phyloP scores from a whole-genome alignment of 2,113 vertebrate genomes.

The Carassius gibelio region DNA sequence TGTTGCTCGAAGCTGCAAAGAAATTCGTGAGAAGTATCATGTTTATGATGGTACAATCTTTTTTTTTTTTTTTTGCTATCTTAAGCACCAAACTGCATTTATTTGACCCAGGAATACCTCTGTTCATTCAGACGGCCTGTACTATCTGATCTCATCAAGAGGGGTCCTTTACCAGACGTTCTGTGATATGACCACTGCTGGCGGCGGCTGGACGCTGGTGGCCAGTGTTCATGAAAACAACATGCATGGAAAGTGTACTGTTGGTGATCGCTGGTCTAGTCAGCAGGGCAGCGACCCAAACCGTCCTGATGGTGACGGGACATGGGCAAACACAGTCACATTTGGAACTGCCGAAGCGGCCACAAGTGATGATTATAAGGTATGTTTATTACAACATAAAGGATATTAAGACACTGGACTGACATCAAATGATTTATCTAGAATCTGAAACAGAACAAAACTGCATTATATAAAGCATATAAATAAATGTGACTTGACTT shows the following conservation, averaged over 20 bases:
- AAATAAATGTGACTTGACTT: too few species aligned
- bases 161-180: constrained; percentile 68
- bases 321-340: neutral
- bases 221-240: constrained; percentile 72
- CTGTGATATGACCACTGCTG: constrained; percentile 71
- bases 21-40: constrained; percentile 16
- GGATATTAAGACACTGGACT: neutral
- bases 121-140: constrained; percentile 41
- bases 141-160: constrained; percentile 30
- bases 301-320: neutral
- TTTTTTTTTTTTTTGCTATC: neutral
- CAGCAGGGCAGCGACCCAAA: constrained; percentile 53
- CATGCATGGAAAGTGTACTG: constrained; percentile 63
- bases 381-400: constrained; percentile 27
- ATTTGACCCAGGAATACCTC: neutral
- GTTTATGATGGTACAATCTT: neutral
- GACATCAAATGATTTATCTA: neutral
- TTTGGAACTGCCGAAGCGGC: neutral
- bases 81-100: neutral
- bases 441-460: neutral
- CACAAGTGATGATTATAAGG: constrained; percentile 68
- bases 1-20: constrained; percentile 37
- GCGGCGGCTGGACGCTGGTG: constrained; percentile 59
- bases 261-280: constrained; percentile 61
- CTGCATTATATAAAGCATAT: too few species aligned